Evolutionary conservation across 2,888 invertebrate species (phyloP), one percentile per base, ranked within the genome.

Genomic region (Erannis defoliaria): DNA sequence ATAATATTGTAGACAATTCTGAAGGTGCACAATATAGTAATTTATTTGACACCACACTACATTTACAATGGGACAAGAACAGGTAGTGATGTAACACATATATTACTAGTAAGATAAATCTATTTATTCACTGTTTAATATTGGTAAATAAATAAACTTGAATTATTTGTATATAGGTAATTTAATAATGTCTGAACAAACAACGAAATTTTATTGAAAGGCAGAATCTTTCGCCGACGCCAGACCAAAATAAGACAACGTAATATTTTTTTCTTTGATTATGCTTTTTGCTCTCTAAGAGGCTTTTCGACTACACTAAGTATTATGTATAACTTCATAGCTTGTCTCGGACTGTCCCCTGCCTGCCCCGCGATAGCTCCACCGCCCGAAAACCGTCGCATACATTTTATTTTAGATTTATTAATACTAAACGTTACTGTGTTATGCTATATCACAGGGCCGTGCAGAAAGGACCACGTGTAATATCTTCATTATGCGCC

Each of bases 1-100:
- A 31, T 53, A 62, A 29, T 51, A 40, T 50, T 19, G 31, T 46
- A 40, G 56, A 53, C 38, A 18, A 48, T 56, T 62, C 48, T 62
- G 56, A 53, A 62, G 62, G 62, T 19, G 56, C 62, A 62, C 48
- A 56, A 62, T 55, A 38, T 21, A 12, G 18, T 40, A 33, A 12
- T 50, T 31, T 26, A 18, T 29, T n/a, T 29, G 14, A 37, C 40
- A 33, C 29, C 40, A 45, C 16, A 54, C 23, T 43, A 54, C 26
- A 45, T 26, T 26, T 42, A 42, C 16, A 9, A 26, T 16, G 16
- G 9, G 16, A 45, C 43, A 45, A 45, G 6, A 45, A 23, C 23
- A 43, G 21, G 10, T 19, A 14, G 45, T 45, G n/a, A 12, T 42
- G 21, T n/a, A n/a, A n/a, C n/a, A n/a, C n/a, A 21, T 42, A 42